Evolutionary conservation across 2,888 invertebrate species (phyloP), one percentile per base, ranked within the genome.

Genomic region (Yponomeuta plumbellus): DNA sequence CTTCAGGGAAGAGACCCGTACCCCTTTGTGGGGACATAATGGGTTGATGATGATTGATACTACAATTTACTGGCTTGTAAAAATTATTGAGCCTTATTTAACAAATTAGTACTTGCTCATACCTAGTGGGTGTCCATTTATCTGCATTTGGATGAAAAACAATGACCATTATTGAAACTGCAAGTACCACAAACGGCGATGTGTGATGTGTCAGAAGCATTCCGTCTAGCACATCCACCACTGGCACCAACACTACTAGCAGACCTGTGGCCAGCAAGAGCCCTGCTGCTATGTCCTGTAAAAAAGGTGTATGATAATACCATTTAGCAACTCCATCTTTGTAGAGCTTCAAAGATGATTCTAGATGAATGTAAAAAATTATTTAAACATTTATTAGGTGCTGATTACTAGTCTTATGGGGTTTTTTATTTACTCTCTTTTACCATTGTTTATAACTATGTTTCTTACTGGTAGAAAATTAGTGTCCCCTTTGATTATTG

Each of bases 111-210:
- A 34, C 34, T 34, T 8, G 34, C 8, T 34, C 3, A 34, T 68
- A 96, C 96, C 95, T 94, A 21, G 97, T 97, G 10, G 97, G 97
- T 66, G 97, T 97, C 97, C 97, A 97, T 76, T 94, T 94, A 72
- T 96, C 95, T 65, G 96, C 94, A 71, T 94, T 93, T 0, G 98
- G 98, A 83, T 97, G 96, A 79, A 94, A 95, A 59, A 95, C 92
- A 69, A 97, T 94, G 75, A 94, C 92, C 39, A 94, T 83, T 70
- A 96, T 92, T 65, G 96, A 94, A 56, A 93, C 80, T 1, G 93
- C 81, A 11, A 96, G 76, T 59, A 97, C 86, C 61, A 94, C 75
- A 44, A 93, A 72, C 6, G 97, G 95, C 5, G 96, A 92, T 79
- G 92, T 93, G 59, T 89, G 84, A 76, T 92, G 93, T 1, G 95